Evolutionary conservation across 2,797 vertebrate genomes (phyloP), one percentile per base, ranked within the genome.

Genomic region (Poecilia picta): DNA sequence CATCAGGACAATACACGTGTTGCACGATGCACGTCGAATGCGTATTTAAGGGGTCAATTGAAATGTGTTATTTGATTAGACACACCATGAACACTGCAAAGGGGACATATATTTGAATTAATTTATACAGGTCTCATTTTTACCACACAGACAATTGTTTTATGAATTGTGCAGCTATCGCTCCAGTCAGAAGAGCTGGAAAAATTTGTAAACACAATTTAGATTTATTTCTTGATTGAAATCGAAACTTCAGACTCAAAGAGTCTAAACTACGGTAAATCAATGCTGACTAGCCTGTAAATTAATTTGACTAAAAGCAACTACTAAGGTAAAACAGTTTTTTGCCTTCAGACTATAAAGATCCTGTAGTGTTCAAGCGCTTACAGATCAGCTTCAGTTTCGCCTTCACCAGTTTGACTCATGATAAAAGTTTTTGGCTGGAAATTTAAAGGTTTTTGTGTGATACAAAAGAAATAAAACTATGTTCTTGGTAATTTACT

Each of bases 401-500:
- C 25, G 31, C 64, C 28, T 77, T 1, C 10, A 71, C 28, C 18
- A 31, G 75, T 66, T 43, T 8, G 0, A 31, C 45, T 84, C 43
- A 68, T 77, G 28, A 41, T 36, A 31, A 78, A 77, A 79, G 36
- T 36, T 33, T 84, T 66, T 6, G 18, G 16, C 2, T 23, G 70
- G 25, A 70, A 76, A 68, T 74, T 31, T 36, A 28, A 5, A 28
- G 51, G n/a, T 62, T 1, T 43, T 70, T 83, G 66, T 85, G 18
- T 39, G 23, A 59, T 75, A 23, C 74, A 46, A 64, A 57, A 78
- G 66, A 23, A 74, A 13, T 55, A 13, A 55, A 74, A 73, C 11
- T 5, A 77, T 23, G 64, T 80, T 81, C n/a, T 80, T 74, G 39
- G 64, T 77, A 83, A 84, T 78, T 55, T 78, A 15, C 28, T 74